Base-by-base conservation (phyloP, 1,140 invertebrate species). In the Achroia grisella region DNA sequence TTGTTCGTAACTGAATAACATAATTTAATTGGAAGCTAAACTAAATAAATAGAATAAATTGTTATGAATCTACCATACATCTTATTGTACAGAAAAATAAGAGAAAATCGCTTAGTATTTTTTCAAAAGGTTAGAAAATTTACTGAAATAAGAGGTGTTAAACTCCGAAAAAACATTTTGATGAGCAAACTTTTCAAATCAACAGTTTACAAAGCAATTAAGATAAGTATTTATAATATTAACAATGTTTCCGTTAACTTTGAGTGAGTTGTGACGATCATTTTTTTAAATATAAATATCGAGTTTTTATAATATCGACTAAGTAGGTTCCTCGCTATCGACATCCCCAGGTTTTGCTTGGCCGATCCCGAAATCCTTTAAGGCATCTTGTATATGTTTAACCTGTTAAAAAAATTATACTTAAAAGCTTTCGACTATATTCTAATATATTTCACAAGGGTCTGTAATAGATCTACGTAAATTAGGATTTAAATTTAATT, bases 341-440 rank as follows among this genome's bases (percentile, higher is more conserved):
- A 59, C 55, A 17, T 72, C 69, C 4, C 47, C 57, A 3, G 79
- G 42, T 42, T 73, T 80, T 27, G 48, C 49, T 62, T 75, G 74
- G 4, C 72, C 80, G 23, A 84, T 84, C 2, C 63, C 71, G 44
- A 69, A 84, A 43, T 81, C 66, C 59, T 65, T 75, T 32, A 82
- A 45, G 0, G 78, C 80, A 28, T 75, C 78, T 51, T 80, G 62
- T 72, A 84, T 84, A 37, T 84, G 80, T 60, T 76, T 71, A 48
- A 80, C 79, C 79, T 83, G 68, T 55, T 31, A 42, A 71, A 62
- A 10, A 59, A 56, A 62, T 8, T 34, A 1, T 15, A 2, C 15
- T 15, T 6, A n/a, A n/a, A n/a, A n/a, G n/a, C n/a, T n/a, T n/a
- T n/a, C n/a, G n/a, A n/a, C n/a, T n/a, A n/a, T n/a, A n/a, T n/a